A percentile compares a stretch with the other conserved stretches of the same genome.
Conservation (phyloP, 2,888 invertebrate genomes). For the Cyclophora punctaria region DNA sequence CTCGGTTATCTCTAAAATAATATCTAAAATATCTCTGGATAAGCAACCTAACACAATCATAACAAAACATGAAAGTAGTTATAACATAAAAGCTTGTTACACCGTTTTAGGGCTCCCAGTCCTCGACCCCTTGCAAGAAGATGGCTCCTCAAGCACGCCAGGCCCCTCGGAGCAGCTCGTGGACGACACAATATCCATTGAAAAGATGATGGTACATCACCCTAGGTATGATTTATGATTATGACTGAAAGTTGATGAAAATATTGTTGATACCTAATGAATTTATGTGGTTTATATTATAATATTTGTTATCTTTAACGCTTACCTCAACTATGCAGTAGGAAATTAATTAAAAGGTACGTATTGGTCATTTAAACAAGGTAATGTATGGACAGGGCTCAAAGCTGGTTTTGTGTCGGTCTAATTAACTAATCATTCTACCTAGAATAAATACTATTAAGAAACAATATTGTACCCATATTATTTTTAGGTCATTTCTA, state of each 20-base stretch:
- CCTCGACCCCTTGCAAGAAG: constrained; percentile 33
- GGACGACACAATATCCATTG: constrained; percentile 32
- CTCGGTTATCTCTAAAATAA: too few species aligned
- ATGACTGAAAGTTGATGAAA: too few species aligned
- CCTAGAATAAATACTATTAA: too few species aligned
- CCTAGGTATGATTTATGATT: constrained; percentile 36
- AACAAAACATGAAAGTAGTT: not conserved
- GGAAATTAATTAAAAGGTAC: constrained; percentile 63
- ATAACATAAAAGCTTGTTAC: constrained; percentile 1
- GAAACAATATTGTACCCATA: too few species aligned
- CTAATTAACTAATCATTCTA: not conserved
- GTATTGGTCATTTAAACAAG: not conserved
- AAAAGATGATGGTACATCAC: constrained; percentile 58
- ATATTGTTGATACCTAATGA: too few species aligned
- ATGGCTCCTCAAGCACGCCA: constrained; percentile 34
- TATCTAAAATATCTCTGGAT: too few species aligned
- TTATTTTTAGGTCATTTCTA: too few species aligned
- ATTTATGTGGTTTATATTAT: too few species aligned
- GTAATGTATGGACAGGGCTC: too few species aligned
- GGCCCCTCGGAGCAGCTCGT: constrained; percentile 32
- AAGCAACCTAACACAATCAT: too few species aligned
- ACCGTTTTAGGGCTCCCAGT: constrained; percentile 39
- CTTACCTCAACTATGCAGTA: constrained; percentile 33
- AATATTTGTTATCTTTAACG: constrained; percentile 13
- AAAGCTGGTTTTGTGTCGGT: too few species aligned